Evolutionary conservation across 2,888 invertebrate species (phyloP), one percentile per base, ranked within the genome.

Genomic region (Pterostichus niger): DNA sequence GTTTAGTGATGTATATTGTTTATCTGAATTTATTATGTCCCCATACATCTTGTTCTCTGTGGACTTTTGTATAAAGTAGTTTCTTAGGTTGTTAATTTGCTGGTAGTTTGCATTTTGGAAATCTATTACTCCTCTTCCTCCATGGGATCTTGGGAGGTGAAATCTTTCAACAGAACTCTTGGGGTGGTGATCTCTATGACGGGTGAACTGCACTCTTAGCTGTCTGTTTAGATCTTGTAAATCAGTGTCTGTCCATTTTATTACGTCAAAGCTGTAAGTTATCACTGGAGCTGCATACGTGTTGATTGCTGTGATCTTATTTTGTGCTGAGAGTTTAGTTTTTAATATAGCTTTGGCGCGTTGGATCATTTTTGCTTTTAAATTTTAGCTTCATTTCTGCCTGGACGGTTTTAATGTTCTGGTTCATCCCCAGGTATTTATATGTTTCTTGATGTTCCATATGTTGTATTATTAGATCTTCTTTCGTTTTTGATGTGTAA

Each of bases 271-370:
- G 10, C 80, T 71, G 44, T 84, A 84, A 15, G 81, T 83, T 17
- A 83, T 40, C 7, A 68, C 40, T 10, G 84, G 84, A 13, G 83
- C 68, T 2, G 84, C 84, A 77, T 61, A 84, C 80, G 77, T 84
- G 64, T 84, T 84, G 10, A 84, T 81, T 46, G 84, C 83, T 24
- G 6, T 81, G 2, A 80, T 81, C 59, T 56, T 68, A 33, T 84
- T 83, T 64, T 81, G 83, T 11, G 15, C 61, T 13, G 35, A 49
- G 7, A 84, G 46, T 81, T 84, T 15, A 6, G 77, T 77, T 6
- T 83, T 85, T 6, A 85, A 59, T 2, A 85, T 79, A 9, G 31
- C 31, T 78, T 64, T 83, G 2, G 84, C 49, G 11, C 85, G 52
- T 13, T 46, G 59, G 10, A 59, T 24, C 11, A 73, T 79, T 59